Percentiles rank a stretch among this genome's conserved stretches.
phyloP scores from a whole-genome alignment of 2,113 vertebrate species.

The Thunnus thynnus region DNA sequence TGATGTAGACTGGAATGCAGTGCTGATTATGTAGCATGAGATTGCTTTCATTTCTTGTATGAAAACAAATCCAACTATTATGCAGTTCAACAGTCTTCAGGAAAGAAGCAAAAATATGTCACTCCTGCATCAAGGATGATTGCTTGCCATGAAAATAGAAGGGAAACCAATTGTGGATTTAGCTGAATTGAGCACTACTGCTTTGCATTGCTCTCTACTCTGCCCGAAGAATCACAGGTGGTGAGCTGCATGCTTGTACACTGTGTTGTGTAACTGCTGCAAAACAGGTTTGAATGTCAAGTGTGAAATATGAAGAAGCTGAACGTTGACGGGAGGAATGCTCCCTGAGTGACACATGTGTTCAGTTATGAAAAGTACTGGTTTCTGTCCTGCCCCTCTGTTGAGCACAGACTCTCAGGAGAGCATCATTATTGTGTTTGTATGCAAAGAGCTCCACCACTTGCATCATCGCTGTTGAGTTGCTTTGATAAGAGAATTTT shows the following conservation, averaged over 20 bases:
- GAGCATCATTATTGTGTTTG: background rate
- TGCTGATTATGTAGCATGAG: slow-evolving; percentile 18
- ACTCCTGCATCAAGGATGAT: background rate
- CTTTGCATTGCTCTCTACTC: background rate
- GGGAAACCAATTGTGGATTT: background rate
- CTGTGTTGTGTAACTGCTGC: slow-evolving; percentile 60
- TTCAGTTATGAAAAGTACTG: slow-evolving; percentile 56
- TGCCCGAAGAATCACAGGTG: slow-evolving; percentile 20
- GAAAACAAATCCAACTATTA: slow-evolving; percentile 28
- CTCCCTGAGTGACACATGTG: slow-evolving; percentile 47
- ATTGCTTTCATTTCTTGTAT: slow-evolving; percentile 32
- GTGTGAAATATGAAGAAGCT: slow-evolving; percentile 19
- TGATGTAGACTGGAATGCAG: slow-evolving; percentile 9
- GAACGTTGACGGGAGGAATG: slow-evolving; percentile 62
- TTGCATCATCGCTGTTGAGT: slow-evolving; percentile 34
- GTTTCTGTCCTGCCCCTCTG: slow-evolving; percentile 35
- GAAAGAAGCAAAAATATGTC: background rate
- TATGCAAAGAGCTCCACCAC: slow-evolving; percentile 16
- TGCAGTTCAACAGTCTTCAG: background rate
- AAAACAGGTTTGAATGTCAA: slow-evolving; percentile 76
- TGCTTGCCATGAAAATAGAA: background rate
- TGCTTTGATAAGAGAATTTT: slow-evolving; percentile 14
- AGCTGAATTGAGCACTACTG: background rate
- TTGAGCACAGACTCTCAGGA: slow-evolving; percentile 12
- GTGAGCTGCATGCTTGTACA: slow-evolving; percentile 28